Base-by-base conservation (phyloP, 2,888 invertebrate species). In the Hydroisotoma schaefferi region DNA sequence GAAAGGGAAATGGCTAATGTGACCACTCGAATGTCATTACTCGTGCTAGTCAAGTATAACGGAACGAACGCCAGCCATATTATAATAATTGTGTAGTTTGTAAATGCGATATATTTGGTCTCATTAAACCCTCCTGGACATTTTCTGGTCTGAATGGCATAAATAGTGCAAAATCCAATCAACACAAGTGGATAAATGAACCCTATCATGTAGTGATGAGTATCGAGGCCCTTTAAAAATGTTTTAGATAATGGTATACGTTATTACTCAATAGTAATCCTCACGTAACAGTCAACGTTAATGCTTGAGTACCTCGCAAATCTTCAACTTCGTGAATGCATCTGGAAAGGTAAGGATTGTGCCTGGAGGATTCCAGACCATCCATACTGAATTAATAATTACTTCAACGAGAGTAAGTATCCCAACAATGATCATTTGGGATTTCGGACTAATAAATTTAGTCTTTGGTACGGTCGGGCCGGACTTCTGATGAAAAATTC, bases 101-200 rank as follows among this genome's bases (percentile, higher is more conserved):
- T 81, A 73, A 82, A 82, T 5, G 80, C 80, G 57, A 83, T 80
- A 72, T 79, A 80, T 10, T 81, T 77, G 0, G 82, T 80, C 74
- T 83, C 82, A 74, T 82, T 82, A 74, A 82, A 82, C 1, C 82
- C 82, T 60, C 80, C 82, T 0, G 82, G 82, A 65, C 81, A 81
- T 71, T 82, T 83, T 52, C 82, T 74, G 6, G 82, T 82, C 72
- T 80, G 80, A 59, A 82, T 76, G 18, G 82, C 82, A 72, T 81
- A 83, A 10, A 81, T 75, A 1, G 81, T 80, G 73, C 82, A 82
- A 38, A 78, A 73, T 2, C 80, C 77, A 63, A 82, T 80, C 22
- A 83, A 74, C 29, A 81, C 61, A 43, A 81, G 78, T 0, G 82
- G 82, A 66, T 82, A 83, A 33, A 80, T 74, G 28, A 82, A 76